Evolutionary conservation across 2,888 invertebrate species (phyloP).

Genomic region (Scelioninae gen. 2): DNA sequence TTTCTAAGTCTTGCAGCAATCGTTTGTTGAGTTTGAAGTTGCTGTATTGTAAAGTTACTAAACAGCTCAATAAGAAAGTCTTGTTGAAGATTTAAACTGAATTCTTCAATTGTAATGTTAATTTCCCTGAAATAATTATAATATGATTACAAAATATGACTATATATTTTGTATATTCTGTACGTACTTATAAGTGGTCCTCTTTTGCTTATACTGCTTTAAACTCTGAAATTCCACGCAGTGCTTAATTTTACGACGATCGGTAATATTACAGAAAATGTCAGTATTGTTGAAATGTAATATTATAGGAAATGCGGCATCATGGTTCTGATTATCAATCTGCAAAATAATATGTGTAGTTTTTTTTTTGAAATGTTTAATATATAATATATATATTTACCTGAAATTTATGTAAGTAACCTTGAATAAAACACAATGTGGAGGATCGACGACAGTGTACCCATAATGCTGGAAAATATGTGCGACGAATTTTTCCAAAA

Average conservation of each 20-base stretch:
- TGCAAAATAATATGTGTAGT: constrained; percentile 73
- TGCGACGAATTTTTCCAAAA: constrained; percentile 85
- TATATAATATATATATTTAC: constrained; percentile 59
- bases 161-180: no score
- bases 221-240: constrained; percentile 69
- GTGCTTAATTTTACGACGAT: constrained; percentile 68
- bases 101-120: constrained; percentile 66
- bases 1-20: constrained; percentile 69
- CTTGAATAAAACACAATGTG: constrained; percentile 81
- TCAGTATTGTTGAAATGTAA: constrained; percentile 79
- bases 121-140: constrained; percentile 63
- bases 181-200: constrained; percentile 68
- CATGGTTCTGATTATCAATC: constrained; percentile 86
- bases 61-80: constrained; percentile 68
- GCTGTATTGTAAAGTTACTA: constrained; percentile 65
- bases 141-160: neutral
- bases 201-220: constrained; percentile 67
- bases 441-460: constrained; percentile 83
- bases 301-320: constrained; percentile 83
- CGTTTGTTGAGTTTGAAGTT: constrained; percentile 68
- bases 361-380: no score
- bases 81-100: constrained; percentile 70
- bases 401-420: constrained; percentile 81
- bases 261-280: constrained; percentile 64
- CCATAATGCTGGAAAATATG: constrained; percentile 86